phyloP scores from a whole-genome alignment of 64 coral and sea anemone genomes.

The Montipora cactus region DNA sequence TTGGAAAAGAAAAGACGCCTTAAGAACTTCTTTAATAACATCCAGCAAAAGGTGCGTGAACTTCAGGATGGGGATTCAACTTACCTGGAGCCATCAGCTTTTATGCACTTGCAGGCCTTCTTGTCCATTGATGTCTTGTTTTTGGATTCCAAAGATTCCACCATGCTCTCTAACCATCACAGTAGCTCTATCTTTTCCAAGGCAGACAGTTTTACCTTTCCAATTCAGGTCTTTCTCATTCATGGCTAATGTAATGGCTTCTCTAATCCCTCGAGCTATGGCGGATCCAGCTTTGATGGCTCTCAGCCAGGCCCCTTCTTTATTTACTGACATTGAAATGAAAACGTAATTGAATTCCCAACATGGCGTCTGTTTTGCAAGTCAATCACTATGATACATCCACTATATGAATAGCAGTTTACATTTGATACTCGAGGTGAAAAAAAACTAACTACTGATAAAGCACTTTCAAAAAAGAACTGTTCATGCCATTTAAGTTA shows the following conservation, averaged over 20 bases:
- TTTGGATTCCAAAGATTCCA: neutral
- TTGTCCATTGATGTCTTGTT: neutral
- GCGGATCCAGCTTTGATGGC: too few relatives aligned
- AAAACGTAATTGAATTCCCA: conserved; percentile 5
- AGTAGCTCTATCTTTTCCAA: conserved; percentile 45
- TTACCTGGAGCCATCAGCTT: neutral
- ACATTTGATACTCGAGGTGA: neutral
- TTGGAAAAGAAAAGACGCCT: conserved; percentile 46
- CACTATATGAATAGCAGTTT: conserved; percentile 21
- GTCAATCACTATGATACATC: conserved; percentile 18
- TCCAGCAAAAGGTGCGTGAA: neutral
- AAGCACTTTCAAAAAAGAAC: neutral
- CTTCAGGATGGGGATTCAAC: neutral
- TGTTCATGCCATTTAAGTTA: neutral
- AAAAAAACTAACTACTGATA: neutral
- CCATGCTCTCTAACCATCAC: conserved; percentile 32
- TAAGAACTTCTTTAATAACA: conserved; percentile 37
- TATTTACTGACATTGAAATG: too few relatives aligned
- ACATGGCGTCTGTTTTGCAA: conserved; percentile 26
- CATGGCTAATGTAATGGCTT: conserved; percentile 23
- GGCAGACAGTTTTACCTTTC: conserved; percentile 35
- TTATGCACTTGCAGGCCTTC: neutral
- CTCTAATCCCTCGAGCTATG: conserved; percentile 8
- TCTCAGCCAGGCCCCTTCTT: too few relatives aligned
- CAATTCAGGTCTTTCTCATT: conserved; percentile 17